phyloP scores from a whole-genome alignment of 2,113 vertebrate genomes.

The cattle (Bos taurus) region ARS-UCD2.0 NC_037332.1:108750501-108751000 shows the following conservation, averaged over 20 bases:
- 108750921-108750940: rapidly evolving
- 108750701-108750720: background rate
- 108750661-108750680: background rate
- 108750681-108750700: background rate
- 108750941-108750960: background rate
- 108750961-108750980: conserved; percentile 86
- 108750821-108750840: background rate
- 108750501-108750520: conserved; percentile 94
- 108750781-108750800: background rate
- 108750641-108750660: background rate
- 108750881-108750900: background rate
- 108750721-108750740: background rate
- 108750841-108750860: background rate
- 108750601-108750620: background rate
- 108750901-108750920: background rate
- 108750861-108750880: rapidly evolving
- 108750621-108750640: background rate
- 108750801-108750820: background rate
- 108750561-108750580: background rate
- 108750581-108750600: background rate
- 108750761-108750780: background rate
- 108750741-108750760: background rate
- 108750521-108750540: rapidly evolving
- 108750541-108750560: background rate
- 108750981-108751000: conserved; percentile 96